These are phyloP conservation scores for Mesoligia furuncula DNA, from an alignment of 2,888 invertebrate genomes.

Conservation along the genomic window DNA sequence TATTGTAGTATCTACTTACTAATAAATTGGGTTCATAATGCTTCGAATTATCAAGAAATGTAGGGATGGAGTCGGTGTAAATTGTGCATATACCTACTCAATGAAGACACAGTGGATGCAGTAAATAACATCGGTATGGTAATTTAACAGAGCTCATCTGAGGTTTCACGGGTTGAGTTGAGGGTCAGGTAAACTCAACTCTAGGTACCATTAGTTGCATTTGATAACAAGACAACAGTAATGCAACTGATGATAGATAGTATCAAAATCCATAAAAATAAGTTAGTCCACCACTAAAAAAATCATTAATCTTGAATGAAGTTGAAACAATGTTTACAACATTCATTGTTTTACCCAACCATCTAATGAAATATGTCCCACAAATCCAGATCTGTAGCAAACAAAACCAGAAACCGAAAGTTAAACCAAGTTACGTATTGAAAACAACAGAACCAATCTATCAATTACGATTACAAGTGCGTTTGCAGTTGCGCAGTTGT, in stretches of 20 bases:
- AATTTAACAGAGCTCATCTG: background rate
- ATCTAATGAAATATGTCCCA: constrained; percentile 12
- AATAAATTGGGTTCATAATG: background rate
- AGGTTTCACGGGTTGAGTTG: background rate
- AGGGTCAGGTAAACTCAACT: background rate
- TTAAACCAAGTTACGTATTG: constrained; percentile 19
- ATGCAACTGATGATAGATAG: background rate
- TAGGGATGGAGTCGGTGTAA: background rate
- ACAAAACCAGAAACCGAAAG: constrained; percentile 40
- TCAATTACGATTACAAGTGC: constrained; percentile 47
- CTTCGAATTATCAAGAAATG: background rate
- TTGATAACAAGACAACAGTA: background rate
- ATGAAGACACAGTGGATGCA: background rate
- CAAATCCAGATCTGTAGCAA: constrained; percentile 17
- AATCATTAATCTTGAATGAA: background rate
- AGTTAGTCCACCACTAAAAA: background rate
- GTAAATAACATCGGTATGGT: too few relatives aligned
- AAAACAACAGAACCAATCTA: constrained; percentile 34
- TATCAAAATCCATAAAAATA: background rate
- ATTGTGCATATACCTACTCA: background rate
- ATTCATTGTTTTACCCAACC: constrained; percentile 20
- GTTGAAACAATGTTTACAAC: background rate
- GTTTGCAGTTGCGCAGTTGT: constrained; percentile 39
- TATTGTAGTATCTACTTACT: background rate
- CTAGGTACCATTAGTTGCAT: background rate